phyloP scores from a whole-genome alignment of 37 sponge, comb jelly and placozoan genomes.

The Haliclona indistincta region DNA sequence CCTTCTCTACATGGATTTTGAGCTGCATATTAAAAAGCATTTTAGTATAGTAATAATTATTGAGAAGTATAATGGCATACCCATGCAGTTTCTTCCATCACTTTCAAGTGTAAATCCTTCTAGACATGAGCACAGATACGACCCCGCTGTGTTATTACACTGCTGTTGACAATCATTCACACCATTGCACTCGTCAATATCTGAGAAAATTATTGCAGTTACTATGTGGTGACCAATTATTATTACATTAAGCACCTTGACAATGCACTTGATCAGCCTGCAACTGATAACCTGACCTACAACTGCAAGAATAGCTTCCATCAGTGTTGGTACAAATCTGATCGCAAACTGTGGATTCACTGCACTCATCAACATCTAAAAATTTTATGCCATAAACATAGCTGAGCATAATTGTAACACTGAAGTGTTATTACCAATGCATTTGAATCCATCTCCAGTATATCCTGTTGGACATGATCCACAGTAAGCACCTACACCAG shows the following conservation, averaged over 20 bases:
- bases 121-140: conserved; percentile 26
- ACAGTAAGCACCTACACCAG: no score
- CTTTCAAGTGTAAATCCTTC: conserved; percentile 4
- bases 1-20: no score
- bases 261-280: conserved; percentile 52
- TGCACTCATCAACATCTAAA: conserved; percentile 10
- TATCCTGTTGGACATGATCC: no score
- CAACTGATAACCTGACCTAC: conserved; percentile 27
- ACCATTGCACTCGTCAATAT: conserved; percentile 36
- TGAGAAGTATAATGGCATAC: no score
- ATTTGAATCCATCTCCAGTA: no score
- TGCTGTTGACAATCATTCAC: conserved; percentile 44
- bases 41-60: no score
- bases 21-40: no score
- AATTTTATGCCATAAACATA: no score
- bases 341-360: background rate
- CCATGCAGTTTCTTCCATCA: conserved; percentile 1
- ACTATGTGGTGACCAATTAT: no score
- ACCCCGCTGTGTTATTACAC: conserved; percentile 54
- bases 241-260: no score
- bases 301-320: conserved; percentile 22
- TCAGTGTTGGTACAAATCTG: background rate
- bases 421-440: no score
- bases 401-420: no score
- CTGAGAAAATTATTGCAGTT: background rate